Base-by-base conservation (phyloP, 2,113 vertebrate genomes). In the Silurus meridionalis region DNA sequence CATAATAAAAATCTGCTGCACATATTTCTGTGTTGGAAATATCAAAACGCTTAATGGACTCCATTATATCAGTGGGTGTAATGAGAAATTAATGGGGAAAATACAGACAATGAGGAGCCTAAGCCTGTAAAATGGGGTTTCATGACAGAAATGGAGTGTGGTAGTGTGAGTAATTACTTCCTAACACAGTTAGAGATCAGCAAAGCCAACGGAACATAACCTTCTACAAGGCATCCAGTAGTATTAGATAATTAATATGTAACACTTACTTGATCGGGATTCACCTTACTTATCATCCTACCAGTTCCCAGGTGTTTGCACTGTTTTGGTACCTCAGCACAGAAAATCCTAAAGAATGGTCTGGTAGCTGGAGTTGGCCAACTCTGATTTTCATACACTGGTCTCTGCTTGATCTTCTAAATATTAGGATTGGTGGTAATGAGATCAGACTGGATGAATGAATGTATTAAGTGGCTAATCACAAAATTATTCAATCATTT, bases 21-120 rank as follows among this genome's bases (percentile, higher is more conserved):
- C 79, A 66, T 75, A 86, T 87, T 79, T 84, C 58, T 28, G n/a
- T 57, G 72, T 64, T 48, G 57, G 50, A 71, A 48, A 80, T 84
- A 74, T 72, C 63, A 11, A 50, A 69, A 86, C 53, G 60, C 80
- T 86, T 84, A 89, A 88, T 87, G 85, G 83, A 84, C 83, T 89
- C 77, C n/a, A 66, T 80, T 63, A 77, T 60, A 50, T 78, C 84
- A 86, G 79, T 67, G 78, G 78, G 86, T 66, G 58, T 90, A 88
- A 90, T 89, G 85, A 87, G 86, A 86, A 87, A 90, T 89, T 86
- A 89, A 90, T 91, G 85, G 72, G 37, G 48, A 81, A 21, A 78
- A 83, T 80, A 64, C 79, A 60, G 63, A 82, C 63, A 25, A 82
- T 83, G 81, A 87, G 83, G 86, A 88, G 82, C 57, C 79, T 75